Evolutionary conservation across 2,797 vertebrate species (phyloP), one percentile per base, ranked within the genome.

Genomic region (Clarias laeviceps): DNA sequence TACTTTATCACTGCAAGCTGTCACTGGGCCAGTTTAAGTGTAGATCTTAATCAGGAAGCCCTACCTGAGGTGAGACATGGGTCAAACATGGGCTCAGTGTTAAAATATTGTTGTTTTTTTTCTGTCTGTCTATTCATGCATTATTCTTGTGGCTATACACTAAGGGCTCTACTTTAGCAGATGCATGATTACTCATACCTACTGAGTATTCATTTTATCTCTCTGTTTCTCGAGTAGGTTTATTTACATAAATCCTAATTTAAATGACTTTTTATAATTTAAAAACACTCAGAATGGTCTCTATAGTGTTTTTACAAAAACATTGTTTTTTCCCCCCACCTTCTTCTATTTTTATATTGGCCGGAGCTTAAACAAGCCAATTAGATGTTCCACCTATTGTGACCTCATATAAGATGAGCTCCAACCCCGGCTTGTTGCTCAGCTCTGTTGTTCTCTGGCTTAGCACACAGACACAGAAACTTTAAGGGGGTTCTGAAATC

Each of bases 31-130:
- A 74, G 78, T 65, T 84, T 87, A 89, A 80, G 64, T 86, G 87
- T 80, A 93, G 89, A 88, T 93, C 91, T 93, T 91, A 90, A 93
- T 93, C 79, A 72, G 80, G 85, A 69, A 78, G 81, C 76, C 57
- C 77, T 62, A 82, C 73, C 83, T 84, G 83, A 89, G 88, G 85
- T 88, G 90, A 87, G 62, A 72, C 84, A 84, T 68, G 20, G 86
- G 82, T 89, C 86, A 77, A 86, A 59, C 29, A 80, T 68, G 59
- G 81, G 37, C 80, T 70, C 11, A 1, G 62, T 76, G 65, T 54
- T 45, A 82, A 27, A 72, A 83, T 73, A 40, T 68, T 40, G 7
- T 45, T 45, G 9, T 45, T 45, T 45, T 65, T 80, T 73, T 80
- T 72, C 22, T 81, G 50, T 59, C n/a, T 68, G 34, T 64, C 18